Evolutionary conservation across 1,140 invertebrate genomes (phyloP).

Genomic region (Aphaenogaster rudis): DNA sequence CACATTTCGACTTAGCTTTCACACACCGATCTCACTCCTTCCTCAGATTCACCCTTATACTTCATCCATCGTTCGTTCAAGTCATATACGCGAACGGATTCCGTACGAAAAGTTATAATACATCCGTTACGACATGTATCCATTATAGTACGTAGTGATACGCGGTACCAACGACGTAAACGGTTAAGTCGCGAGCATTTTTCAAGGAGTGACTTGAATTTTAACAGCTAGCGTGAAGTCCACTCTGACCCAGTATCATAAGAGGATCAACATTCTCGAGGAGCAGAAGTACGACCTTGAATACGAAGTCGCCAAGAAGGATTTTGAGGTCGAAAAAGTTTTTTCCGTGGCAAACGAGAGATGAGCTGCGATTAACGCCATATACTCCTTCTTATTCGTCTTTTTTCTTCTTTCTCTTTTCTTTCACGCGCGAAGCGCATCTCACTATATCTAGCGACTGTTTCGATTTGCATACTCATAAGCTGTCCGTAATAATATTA

Average conservation of each 20-base stretch:
- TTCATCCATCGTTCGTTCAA: neutral
- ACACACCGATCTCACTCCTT: slow-evolving; percentile 11
- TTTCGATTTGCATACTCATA: slow-evolving; percentile 48
- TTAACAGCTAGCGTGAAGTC: slow-evolving; percentile 93
- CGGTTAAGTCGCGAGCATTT: slow-evolving; percentile 41
- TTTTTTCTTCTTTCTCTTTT: slow-evolving; percentile 86
- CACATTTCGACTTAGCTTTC: slow-evolving; percentile 51
- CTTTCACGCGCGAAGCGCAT: slow-evolving; percentile 35
- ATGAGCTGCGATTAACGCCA: slow-evolving; percentile 79
- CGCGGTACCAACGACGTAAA: neutral
- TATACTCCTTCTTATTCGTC: slow-evolving; percentile 20
- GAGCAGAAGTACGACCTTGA: slow-evolving; percentile 99
- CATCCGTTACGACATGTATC: neutral
- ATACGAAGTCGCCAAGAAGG: slow-evolving; percentile 96
- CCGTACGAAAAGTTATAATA: slow-evolving; percentile 1
- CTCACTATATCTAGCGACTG: slow-evolving; percentile 44
- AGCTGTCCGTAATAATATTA: slow-evolving; percentile 55
- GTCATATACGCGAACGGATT: neutral
- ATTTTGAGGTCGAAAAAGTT: slow-evolving; percentile 91
- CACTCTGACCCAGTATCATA: slow-evolving; percentile 95
- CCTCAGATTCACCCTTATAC: neutral
- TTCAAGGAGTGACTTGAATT: slow-evolving; percentile 79
- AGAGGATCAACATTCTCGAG: slow-evolving; percentile 95
- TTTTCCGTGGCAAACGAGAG: slow-evolving; percentile 68
- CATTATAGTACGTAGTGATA: neutral